These are phyloP conservation scores for Adelognathus sp. DNA, from an alignment of 2,888 invertebrate genomes.

Conservation along the genomic window DNA sequence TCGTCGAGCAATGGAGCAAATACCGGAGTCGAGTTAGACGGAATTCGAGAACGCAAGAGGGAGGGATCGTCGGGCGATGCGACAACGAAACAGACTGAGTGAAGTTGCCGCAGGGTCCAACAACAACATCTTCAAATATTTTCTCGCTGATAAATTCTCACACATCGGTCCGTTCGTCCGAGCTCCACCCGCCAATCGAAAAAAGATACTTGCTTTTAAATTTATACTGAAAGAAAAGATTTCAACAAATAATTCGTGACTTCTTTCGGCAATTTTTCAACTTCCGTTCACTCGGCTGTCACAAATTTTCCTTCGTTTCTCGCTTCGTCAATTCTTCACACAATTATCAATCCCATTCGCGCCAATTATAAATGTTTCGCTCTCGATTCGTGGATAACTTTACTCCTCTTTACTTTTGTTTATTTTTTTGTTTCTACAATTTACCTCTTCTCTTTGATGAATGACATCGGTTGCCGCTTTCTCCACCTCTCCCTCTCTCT, in stretches of 20 bases:
- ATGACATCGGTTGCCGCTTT: background rate
- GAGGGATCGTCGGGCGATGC: background rate
- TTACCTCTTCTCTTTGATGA: constrained; percentile 2
- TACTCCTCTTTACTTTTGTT: background rate
- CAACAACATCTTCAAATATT: too few relatives aligned
- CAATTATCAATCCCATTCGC: constrained; percentile 12
- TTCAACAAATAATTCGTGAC: too few relatives aligned
- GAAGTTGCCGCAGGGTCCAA: too few relatives aligned
- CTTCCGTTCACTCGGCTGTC: background rate
- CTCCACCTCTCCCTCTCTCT: background rate
- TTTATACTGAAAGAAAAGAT: too few relatives aligned
- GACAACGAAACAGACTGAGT: background rate
- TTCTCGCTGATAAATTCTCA: too few relatives aligned
- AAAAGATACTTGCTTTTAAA: too few relatives aligned
- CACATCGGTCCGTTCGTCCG: too few relatives aligned
- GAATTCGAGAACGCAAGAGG: background rate
- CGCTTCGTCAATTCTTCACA: background rate
- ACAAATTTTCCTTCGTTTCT: background rate
- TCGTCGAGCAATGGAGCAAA: background rate
- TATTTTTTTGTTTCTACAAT: background rate
- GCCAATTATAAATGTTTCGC: constrained; percentile 27
- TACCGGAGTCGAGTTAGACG: background rate
- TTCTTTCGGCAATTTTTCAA: too few relatives aligned
- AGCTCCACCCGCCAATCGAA: too few relatives aligned
- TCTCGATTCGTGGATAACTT: constrained; percentile 24